These are phyloP conservation scores for Denticeps clupeoides DNA, from an alignment of 2,797 vertebrate genomes.

Conservation along the genomic window DNA sequence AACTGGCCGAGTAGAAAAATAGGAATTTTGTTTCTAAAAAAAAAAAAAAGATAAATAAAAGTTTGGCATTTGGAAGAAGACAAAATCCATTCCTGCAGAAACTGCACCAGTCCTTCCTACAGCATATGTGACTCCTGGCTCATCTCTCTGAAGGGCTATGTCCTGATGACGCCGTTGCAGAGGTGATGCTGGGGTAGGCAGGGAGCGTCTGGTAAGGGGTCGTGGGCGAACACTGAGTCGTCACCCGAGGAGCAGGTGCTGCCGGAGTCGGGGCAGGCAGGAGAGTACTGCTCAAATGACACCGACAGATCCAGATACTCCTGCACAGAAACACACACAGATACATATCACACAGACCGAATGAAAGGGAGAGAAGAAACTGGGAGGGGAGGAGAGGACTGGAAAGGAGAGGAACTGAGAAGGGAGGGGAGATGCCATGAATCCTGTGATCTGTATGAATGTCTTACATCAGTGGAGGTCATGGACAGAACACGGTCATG, in stretches of 20 bases:
- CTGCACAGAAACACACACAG: slow-evolving; percentile 50
- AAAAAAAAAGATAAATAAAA: slow-evolving; percentile 28
- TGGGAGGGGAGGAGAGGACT: background rate
- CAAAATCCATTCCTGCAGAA: slow-evolving; percentile 46
- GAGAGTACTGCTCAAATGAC: slow-evolving; percentile 94
- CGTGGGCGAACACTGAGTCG: slow-evolving; percentile 91
- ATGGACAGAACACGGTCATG: slow-evolving; percentile 86
- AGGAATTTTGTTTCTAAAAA: slow-evolving; percentile 47
- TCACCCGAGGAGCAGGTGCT: slow-evolving; percentile 94
- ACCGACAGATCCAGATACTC: slow-evolving; percentile 87
- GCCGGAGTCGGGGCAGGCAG: slow-evolving; percentile 84
- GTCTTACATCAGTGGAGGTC: slow-evolving; percentile 87
- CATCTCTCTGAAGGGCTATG: slow-evolving; percentile 41
- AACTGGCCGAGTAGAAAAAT: slow-evolving; percentile 66
- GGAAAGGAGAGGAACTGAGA: background rate
- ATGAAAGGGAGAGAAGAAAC: background rate
- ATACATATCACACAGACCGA: background rate
- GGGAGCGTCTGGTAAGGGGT: slow-evolving; percentile 78
- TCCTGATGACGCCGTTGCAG: slow-evolving; percentile 67
- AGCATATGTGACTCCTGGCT: too few species aligned
- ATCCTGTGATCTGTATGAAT: too few species aligned
- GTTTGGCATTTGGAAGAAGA: slow-evolving; percentile 21
- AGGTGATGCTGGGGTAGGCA: slow-evolving; percentile 75
- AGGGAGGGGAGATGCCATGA: background rate
- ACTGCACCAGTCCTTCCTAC: too few species aligned